phyloP scores from a whole-genome alignment of 2,797 vertebrate species.

The Otolemur crassicaudatus region DNA sequence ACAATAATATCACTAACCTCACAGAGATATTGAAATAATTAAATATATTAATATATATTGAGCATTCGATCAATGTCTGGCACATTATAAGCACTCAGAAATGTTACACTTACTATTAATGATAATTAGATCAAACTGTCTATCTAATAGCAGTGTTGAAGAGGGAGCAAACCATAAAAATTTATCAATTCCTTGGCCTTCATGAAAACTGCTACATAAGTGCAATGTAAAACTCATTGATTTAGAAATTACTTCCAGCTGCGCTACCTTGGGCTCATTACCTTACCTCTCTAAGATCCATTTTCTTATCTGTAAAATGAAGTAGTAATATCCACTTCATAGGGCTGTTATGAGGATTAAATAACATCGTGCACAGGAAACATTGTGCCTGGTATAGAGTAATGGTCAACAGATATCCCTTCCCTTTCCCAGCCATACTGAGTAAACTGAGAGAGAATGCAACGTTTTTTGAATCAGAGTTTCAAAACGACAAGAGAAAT shows the following conservation, averaged over 20 bases:
- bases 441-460: background rate
- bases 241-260: background rate
- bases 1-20: background rate
- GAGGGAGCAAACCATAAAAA: conserved; percentile 15
- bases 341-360: background rate
- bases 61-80: background rate
- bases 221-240: background rate
- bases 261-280: background rate
- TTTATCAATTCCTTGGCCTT: background rate
- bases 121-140: conserved; percentile 1
- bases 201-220: background rate
- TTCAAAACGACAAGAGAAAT: background rate
- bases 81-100: background rate
- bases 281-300: background rate
- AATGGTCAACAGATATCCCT: background rate
- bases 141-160: background rate
- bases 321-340: background rate
- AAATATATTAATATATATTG: background rate
- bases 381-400: background rate
- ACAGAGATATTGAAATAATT: background rate
- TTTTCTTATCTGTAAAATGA: conserved; percentile 8
- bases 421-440: background rate
- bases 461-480: background rate
- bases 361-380: background rate
- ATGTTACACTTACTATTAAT: background rate